Evolutionary conservation across 2,797 vertebrate species (phyloP), one percentile per base, ranked within the genome.

Genomic region (Poeciliopsis paucimaculata): DNA sequence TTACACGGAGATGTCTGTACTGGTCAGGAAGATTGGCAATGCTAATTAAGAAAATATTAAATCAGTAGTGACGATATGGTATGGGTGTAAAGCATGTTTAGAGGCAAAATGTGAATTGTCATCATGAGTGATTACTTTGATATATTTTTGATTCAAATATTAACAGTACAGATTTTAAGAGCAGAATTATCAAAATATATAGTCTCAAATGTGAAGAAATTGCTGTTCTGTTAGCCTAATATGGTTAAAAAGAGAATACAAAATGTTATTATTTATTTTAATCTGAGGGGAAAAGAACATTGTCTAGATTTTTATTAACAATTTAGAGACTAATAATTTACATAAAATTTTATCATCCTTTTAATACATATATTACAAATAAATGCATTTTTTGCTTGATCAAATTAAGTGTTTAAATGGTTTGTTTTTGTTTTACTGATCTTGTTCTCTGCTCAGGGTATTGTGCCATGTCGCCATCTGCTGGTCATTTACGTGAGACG

Each of bases 381-480:
- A 66, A 39, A 39, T 66, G 4, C 3, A 66, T 66, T 60, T 60
- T 60, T 12, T 31, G 12, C 4, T 31, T 60, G 28, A 60, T 60
- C 55, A 60, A 60, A 28, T 60, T 60, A 55, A 62, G 6, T 62
- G 60, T 62, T 36, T 16, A 36, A 23, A 66, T 10, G 8, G 7
- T 49, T 12, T 46, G 15, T 7, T 76, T 77, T 72, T n/a, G 23
- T 20, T 55, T 73, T 20, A 2, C 28, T 36, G 16, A 4, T 0
- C 5, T 26, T 10, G 2, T 13, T 34, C 18, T 23, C 11, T n/a
- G 0, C 6, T 41, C 10, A 80, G 64, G 77, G 4, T 20, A 13
- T 75, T 23, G 81, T 43, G 77, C n/a, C 0, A 18, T 72, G 46
- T 75, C 82, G 81, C 85, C 93, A 78, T 87, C 93, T 93, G 28